A percentile compares a stretch with the other conserved stretches of the same genome.
phyloP scores from a whole-genome alignment of 2,797 vertebrate species.

The Sardinella longiceps region DNA sequence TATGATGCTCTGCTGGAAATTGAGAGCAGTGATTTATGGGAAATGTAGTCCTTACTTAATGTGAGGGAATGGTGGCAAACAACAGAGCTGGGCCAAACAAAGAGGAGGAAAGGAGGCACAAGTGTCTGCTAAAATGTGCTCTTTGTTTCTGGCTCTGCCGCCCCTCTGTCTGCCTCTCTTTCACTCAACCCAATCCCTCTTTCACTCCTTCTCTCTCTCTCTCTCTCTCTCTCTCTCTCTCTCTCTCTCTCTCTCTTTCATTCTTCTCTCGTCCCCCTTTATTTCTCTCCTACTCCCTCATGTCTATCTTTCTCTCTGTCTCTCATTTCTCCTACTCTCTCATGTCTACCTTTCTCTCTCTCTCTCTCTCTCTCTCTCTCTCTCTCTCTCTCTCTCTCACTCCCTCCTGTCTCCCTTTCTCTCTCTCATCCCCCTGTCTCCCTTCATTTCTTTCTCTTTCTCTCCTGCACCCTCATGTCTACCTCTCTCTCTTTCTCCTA shows the following conservation, averaged over 20 bases:
- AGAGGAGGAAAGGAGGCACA: background rate
- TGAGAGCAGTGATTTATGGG: constrained; percentile 14
- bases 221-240: background rate
- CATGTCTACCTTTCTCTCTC: no score
- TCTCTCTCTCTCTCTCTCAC: no score
- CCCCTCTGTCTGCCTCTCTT: no score
- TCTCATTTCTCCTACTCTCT: no score
- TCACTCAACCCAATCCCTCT: no score
- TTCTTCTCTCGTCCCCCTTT: background rate
- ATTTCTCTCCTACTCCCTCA: background rate
- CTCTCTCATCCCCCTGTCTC: no score
- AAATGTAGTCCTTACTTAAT: constrained; percentile 8
- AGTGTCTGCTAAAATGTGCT: background rate
- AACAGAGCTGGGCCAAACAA: background rate
- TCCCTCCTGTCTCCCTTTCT: no score
- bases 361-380: no score
- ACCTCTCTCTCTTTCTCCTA: no score
- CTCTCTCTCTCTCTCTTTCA: background rate
- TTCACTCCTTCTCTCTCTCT: background rate
- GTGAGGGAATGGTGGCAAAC: background rate
- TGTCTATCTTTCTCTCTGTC: background rate
- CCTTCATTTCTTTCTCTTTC: no score
- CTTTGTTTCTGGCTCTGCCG: background rate
- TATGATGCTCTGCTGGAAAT: background rate
- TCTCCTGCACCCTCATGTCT: no score